A percentile compares a stretch with the other conserved stretches of the same genome.
phyloP scores from a whole-genome alignment of 2,888 invertebrate genomes.

The Oligia latruncula region DNA sequence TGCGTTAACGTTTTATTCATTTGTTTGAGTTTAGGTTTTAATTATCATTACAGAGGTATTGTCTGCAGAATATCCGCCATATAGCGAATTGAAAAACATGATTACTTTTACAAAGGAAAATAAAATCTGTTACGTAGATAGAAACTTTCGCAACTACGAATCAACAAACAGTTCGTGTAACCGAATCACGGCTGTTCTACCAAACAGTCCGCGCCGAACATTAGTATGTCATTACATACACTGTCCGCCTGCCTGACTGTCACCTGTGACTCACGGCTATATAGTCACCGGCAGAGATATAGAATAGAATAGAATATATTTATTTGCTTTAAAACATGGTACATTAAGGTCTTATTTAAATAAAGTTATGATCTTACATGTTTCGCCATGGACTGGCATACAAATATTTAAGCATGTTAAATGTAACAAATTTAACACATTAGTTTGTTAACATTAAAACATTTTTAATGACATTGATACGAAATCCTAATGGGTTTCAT shows the following conservation, averaged over 20 bases:
- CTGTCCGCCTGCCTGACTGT: slow-evolving; percentile 17
- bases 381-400: too few species aligned
- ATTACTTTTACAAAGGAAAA: neutral
- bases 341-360: too few species aligned
- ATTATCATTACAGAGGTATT: neutral
- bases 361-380: too few species aligned
- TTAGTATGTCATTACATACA: slow-evolving; percentile 47
- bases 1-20: neutral
- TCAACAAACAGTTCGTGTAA: slow-evolving; percentile 27
- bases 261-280: slow-evolving; percentile 6
- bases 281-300: slow-evolving; percentile 24
- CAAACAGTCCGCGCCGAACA: slow-evolving; percentile 2
- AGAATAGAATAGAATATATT: too few species aligned
- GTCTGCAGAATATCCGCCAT: neutral
- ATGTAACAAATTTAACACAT: too few species aligned
- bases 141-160: neutral
- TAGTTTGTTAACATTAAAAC: too few species aligned
- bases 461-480: too few species aligned
- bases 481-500: too few species aligned
- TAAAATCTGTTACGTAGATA: neutral
- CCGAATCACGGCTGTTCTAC: slow-evolving; percentile 17
- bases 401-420: too few species aligned
- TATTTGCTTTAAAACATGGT: too few species aligned
- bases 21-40: neutral
- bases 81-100: neutral